A percentile compares a stretch with the other conserved stretches of the same genome.
phyloP scores from a whole-genome alignment of 2,888 invertebrate genomes.

The Cheilosia pagana region DNA sequence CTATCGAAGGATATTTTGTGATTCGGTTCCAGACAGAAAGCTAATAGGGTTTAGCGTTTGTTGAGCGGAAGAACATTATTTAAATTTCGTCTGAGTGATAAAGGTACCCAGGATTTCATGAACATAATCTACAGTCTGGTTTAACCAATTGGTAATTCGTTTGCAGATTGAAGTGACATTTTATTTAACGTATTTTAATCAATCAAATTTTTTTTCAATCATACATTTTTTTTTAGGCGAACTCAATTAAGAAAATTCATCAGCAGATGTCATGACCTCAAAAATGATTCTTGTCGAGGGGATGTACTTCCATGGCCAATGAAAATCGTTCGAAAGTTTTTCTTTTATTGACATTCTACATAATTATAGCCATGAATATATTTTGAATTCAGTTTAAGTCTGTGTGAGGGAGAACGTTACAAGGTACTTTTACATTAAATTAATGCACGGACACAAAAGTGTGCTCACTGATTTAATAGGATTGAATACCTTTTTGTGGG shows the following conservation, averaged over 20 bases:
- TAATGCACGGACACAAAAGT: no score
- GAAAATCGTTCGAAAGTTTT: no score
- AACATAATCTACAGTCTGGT: not conserved
- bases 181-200: not conserved
- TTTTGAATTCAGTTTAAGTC: no score
- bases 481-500: no score
- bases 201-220: not conserved
- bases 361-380: no score
- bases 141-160: not conserved
- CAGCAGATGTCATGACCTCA: not conserved
- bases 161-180: not conserved
- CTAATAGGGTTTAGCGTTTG: not conserved
- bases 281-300: not conserved
- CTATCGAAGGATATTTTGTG: not conserved
- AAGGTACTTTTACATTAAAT: no score
- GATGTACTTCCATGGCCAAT: not conserved
- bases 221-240: not conserved
- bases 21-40: not conserved
- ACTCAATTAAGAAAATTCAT: not conserved
- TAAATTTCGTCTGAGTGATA: not conserved
- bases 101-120: not conserved
- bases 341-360: no score
- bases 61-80: constrained; percentile 11
- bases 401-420: no score
- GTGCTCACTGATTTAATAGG: no score